Evolutionary conservation across 2,888 invertebrate genomes (phyloP).

Genomic region (Macaria liturata): DNA sequence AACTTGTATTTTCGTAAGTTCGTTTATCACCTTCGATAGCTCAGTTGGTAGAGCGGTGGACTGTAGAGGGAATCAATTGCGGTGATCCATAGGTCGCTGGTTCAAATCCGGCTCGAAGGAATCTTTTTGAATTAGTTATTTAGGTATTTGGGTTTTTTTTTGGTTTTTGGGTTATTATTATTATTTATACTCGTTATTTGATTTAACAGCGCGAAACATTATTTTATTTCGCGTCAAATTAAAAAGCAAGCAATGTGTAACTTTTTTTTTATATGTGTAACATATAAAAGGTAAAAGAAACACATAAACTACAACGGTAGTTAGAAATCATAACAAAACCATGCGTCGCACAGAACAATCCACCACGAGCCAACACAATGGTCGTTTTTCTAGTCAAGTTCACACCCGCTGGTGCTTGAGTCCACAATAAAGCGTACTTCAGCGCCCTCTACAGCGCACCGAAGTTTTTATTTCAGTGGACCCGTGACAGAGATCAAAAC

Average conservation of each 20-base stretch:
- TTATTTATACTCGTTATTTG: too few relatives aligned
- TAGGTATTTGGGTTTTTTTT: too few relatives aligned
- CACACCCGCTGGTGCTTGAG: slow-evolving; percentile 25
- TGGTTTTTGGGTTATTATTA: too few relatives aligned
- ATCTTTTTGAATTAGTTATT: too few relatives aligned
- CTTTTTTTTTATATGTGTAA: too few relatives aligned
- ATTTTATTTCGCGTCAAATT: too few relatives aligned
- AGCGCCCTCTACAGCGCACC: slow-evolving; percentile 43
- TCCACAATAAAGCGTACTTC: slow-evolving; percentile 38
- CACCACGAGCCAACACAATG: slow-evolving; percentile 4
- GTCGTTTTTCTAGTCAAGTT: slow-evolving; percentile 23
- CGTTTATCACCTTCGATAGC: slow-evolving; percentile 81
- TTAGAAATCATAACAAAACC: too few relatives aligned
- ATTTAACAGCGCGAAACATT: too few relatives aligned
- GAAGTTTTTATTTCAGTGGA: slow-evolving; percentile 41
- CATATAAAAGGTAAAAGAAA: too few relatives aligned
- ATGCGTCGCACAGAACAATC: too few relatives aligned
- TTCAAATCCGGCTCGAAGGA: slow-evolving; percentile 85
- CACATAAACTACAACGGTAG: too few relatives aligned
- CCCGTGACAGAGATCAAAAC: not conserved
- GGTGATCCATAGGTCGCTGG: slow-evolving; percentile 81
- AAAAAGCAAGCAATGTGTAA: too few relatives aligned
- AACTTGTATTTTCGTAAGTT: slow-evolving; percentile 30
- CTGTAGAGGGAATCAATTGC: slow-evolving; percentile 73
- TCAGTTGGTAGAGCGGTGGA: slow-evolving; percentile 85